These are phyloP conservation scores for Clarias pachynema DNA, from an alignment of 2,797 vertebrate species.

Conservation along the genomic window DNA sequence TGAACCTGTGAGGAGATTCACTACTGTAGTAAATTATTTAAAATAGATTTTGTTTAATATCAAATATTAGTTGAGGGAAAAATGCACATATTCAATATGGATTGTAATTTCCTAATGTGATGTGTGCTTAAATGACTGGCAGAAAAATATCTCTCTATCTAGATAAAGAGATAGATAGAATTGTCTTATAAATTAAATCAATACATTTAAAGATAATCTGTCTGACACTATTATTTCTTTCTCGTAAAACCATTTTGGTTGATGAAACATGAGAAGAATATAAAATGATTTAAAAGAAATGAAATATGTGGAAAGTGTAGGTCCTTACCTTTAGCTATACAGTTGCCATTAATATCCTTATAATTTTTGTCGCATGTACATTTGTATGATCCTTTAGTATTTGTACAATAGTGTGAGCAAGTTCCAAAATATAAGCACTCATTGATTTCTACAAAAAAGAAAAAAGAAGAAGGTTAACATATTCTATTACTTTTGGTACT, in stretches of 20 bases:
- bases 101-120: background rate
- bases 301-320: slow-evolving; percentile 37
- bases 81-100: background rate
- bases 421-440: slow-evolving; percentile 92
- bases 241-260: background rate
- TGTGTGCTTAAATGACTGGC: background rate
- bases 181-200: background rate
- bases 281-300: slow-evolving; percentile 19
- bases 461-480: slow-evolving; percentile 21
- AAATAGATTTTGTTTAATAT: background rate
- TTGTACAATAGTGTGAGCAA: slow-evolving; percentile 92
- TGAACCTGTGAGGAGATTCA: background rate
- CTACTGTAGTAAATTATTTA: background rate
- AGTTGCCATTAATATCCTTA: slow-evolving; percentile 86
- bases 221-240: background rate
- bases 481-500: background rate
- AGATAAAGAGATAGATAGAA: background rate
- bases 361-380: slow-evolving; percentile 93
- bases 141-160: no score
- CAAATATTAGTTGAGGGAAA: background rate
- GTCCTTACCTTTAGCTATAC: slow-evolving; percentile 89
- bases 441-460: slow-evolving; percentile 83
- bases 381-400: slow-evolving; percentile 93
- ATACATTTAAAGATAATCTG: slow-evolving; percentile 3
- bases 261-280: slow-evolving; percentile 16